Evolutionary conservation across 2,797 vertebrate species (phyloP), one percentile per base, ranked within the genome.

Genomic region (Ctenopoma kingsleyae): DNA sequence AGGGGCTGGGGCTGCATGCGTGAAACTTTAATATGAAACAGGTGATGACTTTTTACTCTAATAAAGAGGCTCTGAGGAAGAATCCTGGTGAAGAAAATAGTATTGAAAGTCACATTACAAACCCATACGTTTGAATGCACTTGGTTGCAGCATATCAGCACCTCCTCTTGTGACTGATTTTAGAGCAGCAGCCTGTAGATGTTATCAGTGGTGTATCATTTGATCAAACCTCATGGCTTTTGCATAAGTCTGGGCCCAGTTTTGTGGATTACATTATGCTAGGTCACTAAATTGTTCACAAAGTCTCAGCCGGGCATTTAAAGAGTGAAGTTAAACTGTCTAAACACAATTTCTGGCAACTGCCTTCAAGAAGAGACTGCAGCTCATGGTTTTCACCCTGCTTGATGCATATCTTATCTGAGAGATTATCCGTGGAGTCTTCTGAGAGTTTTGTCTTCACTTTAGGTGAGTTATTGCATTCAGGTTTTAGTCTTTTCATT

Each of bases 1-100:
- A 73, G 78, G 63, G 75, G 82, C 6, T 71, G 75, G 73, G 74
- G 67, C 93, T 90, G 92, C 91, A 91, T 94, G 93, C 93, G 92
- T 94, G 93, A 88, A 94, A 89, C 87, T 90, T 93, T 97, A 97
- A 98, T 96, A 92, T 41, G 91, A 97, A 98, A 94, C 97, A 98
- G 95, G 95, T 97, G 96, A 96, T 92, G 90, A 57, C 50, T 87
- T 90, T 87, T 88, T 82, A 60, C 78, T 84, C 77, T 74, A 64
- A 87, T 84, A 87, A 87, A 85, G 84, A 83, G 77, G 65, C 76
- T 86, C 74, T 11, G 35, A 79, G 69, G 59, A 73, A 78, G 73
- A 81, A 80, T 89, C 80, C 68, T 23, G 38, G 46, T 47, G 53
- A 67, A 67, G 38, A 49, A 50, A 71, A 55, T 52, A 82, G 84